Evolutionary conservation across 2,797 vertebrate genomes (phyloP).

Genomic region (Vespertilio murinus): DNA sequence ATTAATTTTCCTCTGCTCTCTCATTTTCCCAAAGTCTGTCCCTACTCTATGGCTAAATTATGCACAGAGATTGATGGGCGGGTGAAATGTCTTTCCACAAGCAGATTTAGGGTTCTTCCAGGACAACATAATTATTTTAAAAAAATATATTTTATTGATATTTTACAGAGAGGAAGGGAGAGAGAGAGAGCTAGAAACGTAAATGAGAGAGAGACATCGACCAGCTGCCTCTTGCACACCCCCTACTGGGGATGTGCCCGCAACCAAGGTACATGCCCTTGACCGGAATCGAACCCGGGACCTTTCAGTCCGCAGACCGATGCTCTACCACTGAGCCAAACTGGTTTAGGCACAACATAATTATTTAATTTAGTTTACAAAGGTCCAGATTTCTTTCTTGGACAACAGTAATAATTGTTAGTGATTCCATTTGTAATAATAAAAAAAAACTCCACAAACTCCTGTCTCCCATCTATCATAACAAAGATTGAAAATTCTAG

Average conservation of each 20-base stretch:
- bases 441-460: not conserved
- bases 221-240: too few species aligned
- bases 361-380: slow-evolving; percentile 54
- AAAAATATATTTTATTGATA: too few species aligned
- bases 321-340: too few species aligned
- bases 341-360: too few species aligned
- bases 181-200: too few species aligned
- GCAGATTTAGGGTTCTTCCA: slow-evolving; percentile 24
- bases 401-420: slow-evolving; percentile 22
- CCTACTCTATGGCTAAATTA: not conserved
- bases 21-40: slow-evolving; percentile 52
- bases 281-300: too few species aligned
- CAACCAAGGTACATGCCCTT: too few species aligned
- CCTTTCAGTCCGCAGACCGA: too few species aligned
- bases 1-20: slow-evolving; percentile 64
- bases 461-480: not conserved
- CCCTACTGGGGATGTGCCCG: too few species aligned
- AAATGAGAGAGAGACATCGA: too few species aligned
- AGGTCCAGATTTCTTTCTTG: not conserved
- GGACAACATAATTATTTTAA: slow-evolving; percentile 1
- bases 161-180: too few species aligned
- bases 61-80: not conserved
- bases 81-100: not conserved
- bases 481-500: slow-evolving; percentile 2
- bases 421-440: slow-evolving; percentile 42